These are phyloP conservation scores for Luperina nickerlii DNA, from an alignment of 2,888 invertebrate genomes.

Conservation along the genomic window DNA sequence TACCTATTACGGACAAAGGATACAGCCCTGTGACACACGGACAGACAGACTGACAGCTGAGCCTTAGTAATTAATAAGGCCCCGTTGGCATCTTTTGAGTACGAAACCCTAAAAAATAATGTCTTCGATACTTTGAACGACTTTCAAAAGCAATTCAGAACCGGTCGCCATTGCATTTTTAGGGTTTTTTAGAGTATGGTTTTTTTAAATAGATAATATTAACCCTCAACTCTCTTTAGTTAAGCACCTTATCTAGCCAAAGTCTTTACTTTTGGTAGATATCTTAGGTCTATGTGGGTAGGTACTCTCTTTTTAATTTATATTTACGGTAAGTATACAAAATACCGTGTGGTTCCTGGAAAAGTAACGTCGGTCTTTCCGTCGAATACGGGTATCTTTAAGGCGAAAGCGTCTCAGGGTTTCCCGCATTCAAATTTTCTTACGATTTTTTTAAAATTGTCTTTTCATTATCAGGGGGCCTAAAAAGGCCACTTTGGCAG, in stretches of 20 bases:
- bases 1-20: background rate
- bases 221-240: background rate
- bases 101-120: slow-evolving; percentile 5
- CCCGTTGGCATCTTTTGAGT: background rate
- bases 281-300: background rate
- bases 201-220: background rate
- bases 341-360: no score
- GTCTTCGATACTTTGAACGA: slow-evolving; percentile 5
- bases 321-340: no score
- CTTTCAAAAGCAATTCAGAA: slow-evolving; percentile 33
- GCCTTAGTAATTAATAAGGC: background rate
- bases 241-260: background rate
- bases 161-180: background rate
- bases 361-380: no score
- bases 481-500: no score
- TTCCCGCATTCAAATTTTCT: no score
- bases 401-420: no score
- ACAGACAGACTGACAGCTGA: background rate
- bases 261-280: background rate
- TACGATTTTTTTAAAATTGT: no score
- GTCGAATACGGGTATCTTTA: no score
- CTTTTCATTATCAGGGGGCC: no score
- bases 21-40: background rate
- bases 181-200: background rate
- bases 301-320: no score